These are phyloP conservation scores for Melanerpes formicivorus DNA, from an alignment of 2,113 vertebrate species.

Conservation along the genomic window DNA sequence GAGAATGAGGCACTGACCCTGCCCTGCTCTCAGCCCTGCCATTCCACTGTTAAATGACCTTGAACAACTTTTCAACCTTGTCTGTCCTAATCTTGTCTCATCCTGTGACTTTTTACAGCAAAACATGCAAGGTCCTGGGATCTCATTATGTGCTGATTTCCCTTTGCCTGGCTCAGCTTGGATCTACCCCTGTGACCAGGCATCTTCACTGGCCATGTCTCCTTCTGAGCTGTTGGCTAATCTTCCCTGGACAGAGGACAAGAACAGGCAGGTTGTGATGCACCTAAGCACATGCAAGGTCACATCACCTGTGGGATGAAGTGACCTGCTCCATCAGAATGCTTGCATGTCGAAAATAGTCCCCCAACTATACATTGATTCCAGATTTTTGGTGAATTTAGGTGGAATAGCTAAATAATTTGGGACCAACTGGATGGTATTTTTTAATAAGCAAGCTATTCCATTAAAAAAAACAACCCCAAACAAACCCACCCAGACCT, in stretches of 20 bases:
- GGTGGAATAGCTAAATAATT: background rate
- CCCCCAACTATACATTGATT: background rate
- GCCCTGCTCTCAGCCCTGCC: background rate
- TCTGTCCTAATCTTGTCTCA: conserved; percentile 19
- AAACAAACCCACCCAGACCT: background rate
- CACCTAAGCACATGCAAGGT: background rate
- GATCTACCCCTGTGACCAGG: background rate
- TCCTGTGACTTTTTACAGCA: conserved; percentile 5
- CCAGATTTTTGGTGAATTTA: background rate
- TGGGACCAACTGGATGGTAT: background rate
- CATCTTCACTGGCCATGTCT: background rate
- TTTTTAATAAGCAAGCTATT: background rate
- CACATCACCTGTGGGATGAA: background rate
- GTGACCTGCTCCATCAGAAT: background rate
- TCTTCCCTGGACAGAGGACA: background rate
- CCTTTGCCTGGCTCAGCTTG: background rate
- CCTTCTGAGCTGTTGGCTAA: background rate
- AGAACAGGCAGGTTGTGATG: background rate
- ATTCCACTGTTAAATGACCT: conserved; percentile 51
- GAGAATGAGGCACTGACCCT: conserved; percentile 9
- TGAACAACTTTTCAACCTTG: background rate
- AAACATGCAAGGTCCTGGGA: background rate
- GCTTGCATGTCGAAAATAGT: background rate
- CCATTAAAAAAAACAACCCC: background rate
- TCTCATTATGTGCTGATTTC: background rate